Conservation (phyloP, 2,797 vertebrate genomes). For the Acipenser oxyrinchus region DNA sequence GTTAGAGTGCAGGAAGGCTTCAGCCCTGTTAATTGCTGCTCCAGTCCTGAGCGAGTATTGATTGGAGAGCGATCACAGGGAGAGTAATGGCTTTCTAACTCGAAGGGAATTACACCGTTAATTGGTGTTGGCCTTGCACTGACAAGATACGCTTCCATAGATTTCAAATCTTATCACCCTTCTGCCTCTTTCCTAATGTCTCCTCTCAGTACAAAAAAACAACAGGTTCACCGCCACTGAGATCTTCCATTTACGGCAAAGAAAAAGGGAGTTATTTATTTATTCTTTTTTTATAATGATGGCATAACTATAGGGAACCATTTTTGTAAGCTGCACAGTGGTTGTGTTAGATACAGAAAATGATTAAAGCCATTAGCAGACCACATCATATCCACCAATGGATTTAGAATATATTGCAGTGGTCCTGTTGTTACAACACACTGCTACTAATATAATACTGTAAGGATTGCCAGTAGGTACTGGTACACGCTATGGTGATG, state of each 20-base stretch:
- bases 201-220: background rate
- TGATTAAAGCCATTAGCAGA: too few species aligned
- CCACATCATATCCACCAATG: too few species aligned
- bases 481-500: too few species aligned
- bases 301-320: too few species aligned
- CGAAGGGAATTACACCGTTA: conserved; percentile 71
- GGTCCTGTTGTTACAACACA: too few species aligned
- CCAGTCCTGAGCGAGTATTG: conserved; percentile 71
- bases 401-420: too few species aligned
- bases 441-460: too few species aligned
- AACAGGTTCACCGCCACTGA: too few species aligned
- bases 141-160: conserved; percentile 71
- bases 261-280: background rate
- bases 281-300: background rate
- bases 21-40: conserved; percentile 76
- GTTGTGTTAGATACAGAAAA: too few species aligned
- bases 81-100: conserved; percentile 68
- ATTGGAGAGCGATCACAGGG: conserved; percentile 64
- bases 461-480: too few species aligned
- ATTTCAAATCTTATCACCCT: conserved; percentile 47
- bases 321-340: too few species aligned
- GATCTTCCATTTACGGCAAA: too few species aligned
- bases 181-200: conserved; percentile 35
- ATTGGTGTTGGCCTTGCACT: conserved; percentile 74
- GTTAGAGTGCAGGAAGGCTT: conserved; percentile 66